Conservation (phyloP, 2,113 vertebrate genomes). For the Phaetusa simplex region DNA sequence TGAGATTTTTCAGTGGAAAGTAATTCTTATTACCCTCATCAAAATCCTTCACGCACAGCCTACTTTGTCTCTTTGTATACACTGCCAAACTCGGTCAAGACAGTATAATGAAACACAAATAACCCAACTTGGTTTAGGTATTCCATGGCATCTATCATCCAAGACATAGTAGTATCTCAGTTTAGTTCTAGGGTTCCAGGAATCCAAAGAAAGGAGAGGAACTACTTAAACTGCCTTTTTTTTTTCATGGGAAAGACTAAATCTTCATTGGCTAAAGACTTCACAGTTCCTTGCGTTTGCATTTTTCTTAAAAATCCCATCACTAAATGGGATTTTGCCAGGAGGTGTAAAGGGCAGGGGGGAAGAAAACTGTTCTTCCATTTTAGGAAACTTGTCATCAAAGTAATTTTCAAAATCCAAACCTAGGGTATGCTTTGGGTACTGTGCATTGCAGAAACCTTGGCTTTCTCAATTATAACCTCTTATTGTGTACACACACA, state of each 20-base stretch:
- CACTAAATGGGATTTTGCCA: not conserved
- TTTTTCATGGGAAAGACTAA: not conserved
- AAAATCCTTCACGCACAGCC: not conserved
- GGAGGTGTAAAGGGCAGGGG: too few species aligned
- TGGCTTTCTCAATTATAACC: not conserved
- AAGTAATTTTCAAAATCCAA: not conserved
- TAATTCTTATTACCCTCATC: not conserved
- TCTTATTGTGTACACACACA: not conserved
- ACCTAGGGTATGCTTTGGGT: not conserved
- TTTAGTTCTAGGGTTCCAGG: not conserved
- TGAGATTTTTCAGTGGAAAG: not conserved
- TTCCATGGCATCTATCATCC: not conserved
- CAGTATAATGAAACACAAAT: not conserved
- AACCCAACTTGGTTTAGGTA: not conserved
- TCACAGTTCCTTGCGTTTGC: not conserved
- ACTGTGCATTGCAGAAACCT: not conserved
- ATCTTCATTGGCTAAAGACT: not conserved
- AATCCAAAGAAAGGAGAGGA: not conserved
- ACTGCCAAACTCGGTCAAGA: not conserved
- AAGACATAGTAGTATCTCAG: not conserved
- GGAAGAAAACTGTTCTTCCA: not conserved
- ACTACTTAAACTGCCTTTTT: not conserved
- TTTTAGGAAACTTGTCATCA: not conserved
- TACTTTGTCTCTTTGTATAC: not conserved
- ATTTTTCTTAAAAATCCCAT: not conserved